Conservation (phyloP, 2,797 vertebrate species). For the Amblyraja radiata region DNA sequence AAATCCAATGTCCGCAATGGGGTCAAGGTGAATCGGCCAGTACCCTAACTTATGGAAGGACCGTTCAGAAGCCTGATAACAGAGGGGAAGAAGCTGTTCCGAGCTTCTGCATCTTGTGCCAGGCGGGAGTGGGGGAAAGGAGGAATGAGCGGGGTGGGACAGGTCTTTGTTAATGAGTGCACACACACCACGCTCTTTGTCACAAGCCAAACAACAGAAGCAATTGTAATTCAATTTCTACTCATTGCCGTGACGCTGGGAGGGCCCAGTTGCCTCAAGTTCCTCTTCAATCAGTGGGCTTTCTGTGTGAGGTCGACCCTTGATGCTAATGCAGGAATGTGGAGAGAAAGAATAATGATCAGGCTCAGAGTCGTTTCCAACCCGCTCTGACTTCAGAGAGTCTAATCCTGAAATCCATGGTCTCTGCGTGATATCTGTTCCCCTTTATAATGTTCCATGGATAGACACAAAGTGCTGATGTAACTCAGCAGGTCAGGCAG, state of each 20-base stretch:
- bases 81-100: too few relatives aligned
- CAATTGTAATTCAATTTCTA: not conserved
- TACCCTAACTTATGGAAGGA: too few relatives aligned
- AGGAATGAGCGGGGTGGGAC: too few relatives aligned
- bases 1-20: too few relatives aligned
- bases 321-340: not conserved
- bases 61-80: too few relatives aligned
- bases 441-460: too few relatives aligned
- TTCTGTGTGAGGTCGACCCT: not conserved
- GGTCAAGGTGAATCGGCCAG: too few relatives aligned
- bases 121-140: too few relatives aligned
- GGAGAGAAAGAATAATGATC: not conserved
- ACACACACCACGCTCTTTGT: not conserved
- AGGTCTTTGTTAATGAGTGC: not conserved
- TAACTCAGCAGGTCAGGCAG: too few relatives aligned
- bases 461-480: too few relatives aligned
- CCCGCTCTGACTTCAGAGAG: not conserved
- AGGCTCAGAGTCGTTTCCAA: not conserved
- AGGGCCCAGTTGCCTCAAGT: not conserved
- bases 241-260: not conserved
- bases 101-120: too few relatives aligned
- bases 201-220: not conserved
- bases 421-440: too few relatives aligned
- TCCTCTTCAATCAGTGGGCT: conserved; percentile 4
- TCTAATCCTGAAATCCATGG: not conserved